Percentiles rank a stretch among this genome's conserved stretches.
phyloP scores from a whole-genome alignment of 64 coral and sea anemone species.

The Dendronephthya gigantea region DNA sequence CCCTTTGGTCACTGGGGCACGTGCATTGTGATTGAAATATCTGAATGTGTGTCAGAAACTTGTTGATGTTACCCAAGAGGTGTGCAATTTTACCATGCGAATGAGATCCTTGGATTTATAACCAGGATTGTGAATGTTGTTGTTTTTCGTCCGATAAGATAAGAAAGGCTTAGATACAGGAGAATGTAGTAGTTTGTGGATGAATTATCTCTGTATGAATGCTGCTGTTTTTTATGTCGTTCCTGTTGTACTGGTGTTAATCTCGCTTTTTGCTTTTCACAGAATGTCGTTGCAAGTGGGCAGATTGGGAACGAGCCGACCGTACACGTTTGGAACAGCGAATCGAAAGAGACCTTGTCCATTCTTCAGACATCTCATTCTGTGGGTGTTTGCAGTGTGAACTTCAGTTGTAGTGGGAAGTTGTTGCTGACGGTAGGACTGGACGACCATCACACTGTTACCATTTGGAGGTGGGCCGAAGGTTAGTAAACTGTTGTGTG shows the following conservation, averaged over 20 bases:
- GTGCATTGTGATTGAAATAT: too few species aligned
- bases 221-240: background rate
- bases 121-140: too few species aligned
- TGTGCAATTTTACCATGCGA: too few species aligned
- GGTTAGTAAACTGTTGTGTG: too few species aligned
- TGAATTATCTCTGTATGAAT: background rate
- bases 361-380: slow-evolving; percentile 69
- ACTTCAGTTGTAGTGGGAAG: slow-evolving; percentile 87
- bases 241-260: background rate
- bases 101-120: too few species aligned
- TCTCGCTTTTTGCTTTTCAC: background rate
- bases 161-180: too few species aligned
- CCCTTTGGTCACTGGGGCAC: too few species aligned
- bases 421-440: slow-evolving; percentile 80
- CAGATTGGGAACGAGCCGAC: slow-evolving; percentile 90
- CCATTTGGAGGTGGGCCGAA: slow-evolving; percentile 85
- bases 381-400: slow-evolving; percentile 66
- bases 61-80: too few species aligned
- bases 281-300: slow-evolving; percentile 88
- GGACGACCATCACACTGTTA: slow-evolving; percentile 58
- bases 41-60: too few species aligned
- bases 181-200: too few species aligned
- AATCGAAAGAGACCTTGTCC: slow-evolving; percentile 83
- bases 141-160: too few species aligned
- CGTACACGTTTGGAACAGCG: slow-evolving; percentile 81